phyloP scores from a whole-genome alignment of 2,113 vertebrate species.

The Pyxicephalus adspersus region DNA sequence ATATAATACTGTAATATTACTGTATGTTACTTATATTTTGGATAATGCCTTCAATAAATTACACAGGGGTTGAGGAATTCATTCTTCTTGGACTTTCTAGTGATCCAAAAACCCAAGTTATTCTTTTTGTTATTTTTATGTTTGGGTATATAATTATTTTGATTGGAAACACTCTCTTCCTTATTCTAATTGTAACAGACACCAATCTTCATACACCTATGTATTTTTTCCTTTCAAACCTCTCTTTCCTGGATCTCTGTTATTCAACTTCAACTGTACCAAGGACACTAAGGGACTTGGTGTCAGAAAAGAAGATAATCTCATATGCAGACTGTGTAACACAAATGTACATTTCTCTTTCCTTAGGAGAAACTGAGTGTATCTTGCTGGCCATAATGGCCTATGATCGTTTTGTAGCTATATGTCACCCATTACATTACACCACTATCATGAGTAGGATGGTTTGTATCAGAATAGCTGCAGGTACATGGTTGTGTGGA shows the following conservation, averaged over 20 bases:
- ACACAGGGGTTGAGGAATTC: not conserved
- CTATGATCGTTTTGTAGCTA: too few relatives aligned
- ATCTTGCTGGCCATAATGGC: slow-evolving; percentile 61
- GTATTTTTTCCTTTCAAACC: slow-evolving; percentile 34
- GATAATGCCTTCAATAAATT: not conserved
- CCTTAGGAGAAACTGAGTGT: slow-evolving; percentile 60
- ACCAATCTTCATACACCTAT: slow-evolving; percentile 22
- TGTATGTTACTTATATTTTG: too few relatives aligned
- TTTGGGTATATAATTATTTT: not conserved
- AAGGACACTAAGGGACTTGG: slow-evolving; percentile 59
- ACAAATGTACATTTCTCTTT: slow-evolving; percentile 61
- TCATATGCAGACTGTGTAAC: slow-evolving; percentile 53
- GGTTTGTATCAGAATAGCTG: slow-evolving; percentile 54
- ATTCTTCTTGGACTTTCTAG: too few relatives aligned
- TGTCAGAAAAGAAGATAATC: slow-evolving; percentile 55
- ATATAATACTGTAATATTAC: too few relatives aligned
- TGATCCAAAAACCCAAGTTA: not conserved
- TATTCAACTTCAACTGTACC: too few relatives aligned
- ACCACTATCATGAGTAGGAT: slow-evolving; percentile 48
- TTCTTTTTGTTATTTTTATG: not conserved
- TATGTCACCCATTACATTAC: slow-evolving; percentile 61
- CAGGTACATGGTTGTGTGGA: slow-evolving; percentile 47
- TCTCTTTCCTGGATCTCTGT: too few relatives aligned
- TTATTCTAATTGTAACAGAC: slow-evolving; percentile 41
- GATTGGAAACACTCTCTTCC: slow-evolving; percentile 1